phyloP scores from a whole-genome alignment of 1,140 invertebrate species.

The Helicorthomorpha holstii region DNA sequence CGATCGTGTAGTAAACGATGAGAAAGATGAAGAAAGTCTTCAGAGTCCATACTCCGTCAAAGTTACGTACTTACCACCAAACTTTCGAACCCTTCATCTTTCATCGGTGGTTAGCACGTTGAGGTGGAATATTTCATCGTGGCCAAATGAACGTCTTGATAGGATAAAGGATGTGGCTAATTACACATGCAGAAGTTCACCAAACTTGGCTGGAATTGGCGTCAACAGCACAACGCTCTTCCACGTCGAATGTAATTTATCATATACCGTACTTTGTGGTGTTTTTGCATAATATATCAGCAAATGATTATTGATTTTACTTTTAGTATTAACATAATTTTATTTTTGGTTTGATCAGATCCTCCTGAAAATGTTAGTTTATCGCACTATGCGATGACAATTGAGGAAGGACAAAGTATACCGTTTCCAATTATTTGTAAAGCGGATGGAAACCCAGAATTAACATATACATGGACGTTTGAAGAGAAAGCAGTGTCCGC shows the following conservation, averaged over 20 bases:
- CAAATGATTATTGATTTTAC: no score
- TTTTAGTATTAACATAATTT: not conserved
- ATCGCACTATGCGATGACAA: slow-evolving; percentile 46
- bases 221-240: slow-evolving; percentile 64
- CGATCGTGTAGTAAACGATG: not conserved
- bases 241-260: slow-evolving; percentile 65
- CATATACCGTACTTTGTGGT: not conserved
- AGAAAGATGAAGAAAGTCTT: not conserved
- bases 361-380: slow-evolving; percentile 68
- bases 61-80: not conserved
- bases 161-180: slow-evolving; percentile 54
- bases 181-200: slow-evolving; percentile 62
- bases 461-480: slow-evolving; percentile 42
- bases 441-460: slow-evolving; percentile 50
- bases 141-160: slow-evolving; percentile 56
- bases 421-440: slow-evolving; percentile 55
- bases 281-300: no score
- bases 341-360: slow-evolving; percentile 36
- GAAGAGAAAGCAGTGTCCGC: slow-evolving; percentile 26
- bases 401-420: slow-evolving; percentile 48
- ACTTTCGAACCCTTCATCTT: not conserved
- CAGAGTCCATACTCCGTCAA: not conserved
- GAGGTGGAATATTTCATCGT: slow-evolving; percentile 61
- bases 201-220: slow-evolving; percentile 47
- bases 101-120: slow-evolving; percentile 62